Conservation (phyloP, 2,888 invertebrate genomes). For the Rugalucina vietnamica region DNA sequence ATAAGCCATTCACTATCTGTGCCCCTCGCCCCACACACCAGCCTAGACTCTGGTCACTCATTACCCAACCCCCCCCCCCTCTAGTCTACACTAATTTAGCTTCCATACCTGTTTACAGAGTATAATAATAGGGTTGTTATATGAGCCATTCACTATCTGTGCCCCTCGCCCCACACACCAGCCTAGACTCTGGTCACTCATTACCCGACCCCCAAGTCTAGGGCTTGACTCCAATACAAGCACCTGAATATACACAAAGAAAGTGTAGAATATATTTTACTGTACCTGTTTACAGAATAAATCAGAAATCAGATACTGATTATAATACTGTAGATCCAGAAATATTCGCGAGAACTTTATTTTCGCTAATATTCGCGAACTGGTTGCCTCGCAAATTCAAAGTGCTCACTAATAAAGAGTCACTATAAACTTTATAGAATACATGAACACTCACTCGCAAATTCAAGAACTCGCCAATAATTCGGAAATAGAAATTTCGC, state of each 20-base stretch:
- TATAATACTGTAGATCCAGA: too few species aligned
- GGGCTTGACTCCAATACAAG: slow-evolving; percentile 84
- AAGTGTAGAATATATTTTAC: too few species aligned
- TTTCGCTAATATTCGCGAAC: too few species aligned
- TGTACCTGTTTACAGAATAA: too few species aligned
- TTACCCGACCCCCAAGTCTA: slow-evolving; percentile 84
- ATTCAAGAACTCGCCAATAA: too few species aligned
- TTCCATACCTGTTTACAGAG: slow-evolving; percentile 84
- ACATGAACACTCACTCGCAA: too few species aligned
- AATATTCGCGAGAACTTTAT: too few species aligned
- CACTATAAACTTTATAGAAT: too few species aligned
- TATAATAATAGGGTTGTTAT: slow-evolving; percentile 84
- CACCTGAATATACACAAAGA: too few species aligned
- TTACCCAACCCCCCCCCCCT: slow-evolving; percentile 84
- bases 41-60: slow-evolving; percentile 76
- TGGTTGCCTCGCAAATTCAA: too few species aligned
- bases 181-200: slow-evolving; percentile 73
- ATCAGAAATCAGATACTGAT: slow-evolving; percentile 84
- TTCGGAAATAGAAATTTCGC: too few species aligned
- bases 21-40: slow-evolving; percentile 84
- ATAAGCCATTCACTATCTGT: slow-evolving; percentile 84
- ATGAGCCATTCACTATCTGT: slow-evolving; percentile 84
- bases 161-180: slow-evolving; percentile 83
- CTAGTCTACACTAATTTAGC: slow-evolving; percentile 84
- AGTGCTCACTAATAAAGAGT: too few species aligned